Evolutionary conservation across 2,888 invertebrate genomes (phyloP).

Genomic region (Steromphala cineraria): DNA sequence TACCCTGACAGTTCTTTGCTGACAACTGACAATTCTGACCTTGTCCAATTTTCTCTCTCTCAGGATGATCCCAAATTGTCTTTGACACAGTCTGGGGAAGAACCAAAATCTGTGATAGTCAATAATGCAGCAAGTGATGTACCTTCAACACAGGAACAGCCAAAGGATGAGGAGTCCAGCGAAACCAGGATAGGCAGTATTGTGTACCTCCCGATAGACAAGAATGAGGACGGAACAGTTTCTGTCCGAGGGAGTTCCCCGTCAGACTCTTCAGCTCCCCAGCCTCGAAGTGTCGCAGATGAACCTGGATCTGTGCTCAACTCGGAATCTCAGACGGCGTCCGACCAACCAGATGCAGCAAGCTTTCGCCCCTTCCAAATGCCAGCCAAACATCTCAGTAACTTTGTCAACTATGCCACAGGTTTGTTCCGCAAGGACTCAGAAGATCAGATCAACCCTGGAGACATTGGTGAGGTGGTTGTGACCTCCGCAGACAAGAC

Average conservation of each 20-base stretch:
- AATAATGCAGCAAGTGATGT: constrained; percentile 6
- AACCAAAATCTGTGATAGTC: constrained; percentile 9
- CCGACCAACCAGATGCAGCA: neutral
- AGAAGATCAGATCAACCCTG: constrained; percentile 38
- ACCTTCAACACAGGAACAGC: neutral
- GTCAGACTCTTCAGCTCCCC: neutral
- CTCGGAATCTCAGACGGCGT: neutral
- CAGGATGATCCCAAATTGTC: neutral
- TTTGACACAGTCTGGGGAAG: neutral
- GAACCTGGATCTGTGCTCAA: neutral
- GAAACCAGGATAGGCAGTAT: constrained; percentile 48
- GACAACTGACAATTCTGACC: constrained; percentile 1
- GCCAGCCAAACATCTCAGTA: constrained; percentile 63
- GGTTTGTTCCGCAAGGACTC: constrained; percentile 83
- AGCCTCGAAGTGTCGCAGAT: neutral
- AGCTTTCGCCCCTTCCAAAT: constrained; percentile 55
- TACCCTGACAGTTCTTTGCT: neutral
- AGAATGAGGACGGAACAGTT: constrained; percentile 19
- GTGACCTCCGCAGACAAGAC: constrained; percentile 3
- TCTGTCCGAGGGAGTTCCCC: neutral
- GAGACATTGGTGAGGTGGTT: constrained; percentile 51
- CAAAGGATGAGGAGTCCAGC: constrained; percentile 2
- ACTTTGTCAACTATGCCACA: constrained; percentile 95
- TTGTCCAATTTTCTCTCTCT: constrained; percentile 5
- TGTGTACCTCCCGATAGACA: constrained; percentile 55